Base-by-base conservation (phyloP, 2,888 invertebrate species). In the Allacma fusca region DNA sequence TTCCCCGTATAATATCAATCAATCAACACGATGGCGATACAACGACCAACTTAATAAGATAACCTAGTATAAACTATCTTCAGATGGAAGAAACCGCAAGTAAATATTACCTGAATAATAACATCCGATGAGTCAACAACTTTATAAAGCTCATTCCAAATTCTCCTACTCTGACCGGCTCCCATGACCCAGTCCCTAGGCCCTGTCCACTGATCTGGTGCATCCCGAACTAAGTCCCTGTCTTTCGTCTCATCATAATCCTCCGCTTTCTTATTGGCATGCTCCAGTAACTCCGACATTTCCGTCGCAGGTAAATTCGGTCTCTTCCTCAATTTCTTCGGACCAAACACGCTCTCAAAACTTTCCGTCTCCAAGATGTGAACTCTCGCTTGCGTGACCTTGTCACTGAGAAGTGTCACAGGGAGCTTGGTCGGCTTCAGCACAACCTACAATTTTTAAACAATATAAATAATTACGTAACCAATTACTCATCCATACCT, bases 141-240 rank as follows among this genome's bases (percentile, higher is more conserved):
- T 90, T 99, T 99, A 86, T 98, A 97, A 65, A 99, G 87, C 87
- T 99, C 99, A 88, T 96, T 97, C 99, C 99, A 99, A 85, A 99
- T 97, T 84, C 99, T 91, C 88, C 91, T 95, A 84, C 98, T 98
- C 88, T 97, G 96, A 0, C 99, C 97, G 29, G 97, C 97, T 73
- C 91, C 92, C 91, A 97, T 96, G 1, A 97, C 92, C 93, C 96
- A 96, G 87, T 98, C 98, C 80, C 94, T 91, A 68, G 93, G 92
- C 23, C 93, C 91, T 83, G 93, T 92, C 85, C 90, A 92, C 9
- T 93, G 91, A 29, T 96, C 96, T 29, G 90, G 85, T 84, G 86
- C 91, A 84, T 94, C 93, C 73, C 91, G 90, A 1, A 94, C 90
- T 81, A 96, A 89, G 87, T 97, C 96, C 67, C 91, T 86, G 88